Base-by-base conservation (phyloP, 2,797 vertebrate genomes). In the Sebastes hubbsi region DNA sequence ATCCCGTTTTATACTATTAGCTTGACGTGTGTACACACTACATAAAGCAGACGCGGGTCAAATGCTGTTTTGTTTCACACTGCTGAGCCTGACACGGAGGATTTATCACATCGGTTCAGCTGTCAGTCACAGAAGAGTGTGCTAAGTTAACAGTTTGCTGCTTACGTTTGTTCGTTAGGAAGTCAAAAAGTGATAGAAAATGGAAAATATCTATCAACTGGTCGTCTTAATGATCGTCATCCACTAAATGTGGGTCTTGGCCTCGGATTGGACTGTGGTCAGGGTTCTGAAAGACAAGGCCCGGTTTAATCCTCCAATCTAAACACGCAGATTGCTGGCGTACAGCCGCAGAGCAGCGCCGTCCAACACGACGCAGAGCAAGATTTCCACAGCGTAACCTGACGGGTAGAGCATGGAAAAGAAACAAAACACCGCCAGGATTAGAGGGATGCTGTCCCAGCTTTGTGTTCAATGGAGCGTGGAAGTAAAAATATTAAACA, bases 201-300 rank as follows among this genome's bases (percentile, higher is more conserved):
- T 82, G 78, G 77, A 82, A 77, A 82, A 68, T 42, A 69, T 72
- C 78, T 18, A n/a, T 83, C 69, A 75, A 20, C 22, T 32, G 49
- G 65, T 63, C 38, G 58, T 66, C 32, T 34, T 11, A 18, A 34
- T 74, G 46, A 68, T 30, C 46, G 18, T 49, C 46, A 49, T 46
- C 14, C 12, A 18, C 80, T 77, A 68, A 85, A 86, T 89, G 79
- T 85, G 71, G 69, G 76, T 90, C 74, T 87, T 90, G 91, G 90
- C 87, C 55, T 83, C 4, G 49, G 36, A 69, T 18, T 36, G 68
- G 64, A 69, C 76, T 80, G 83, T 22, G 85, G 90, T 86, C 64
- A 74, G 64, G 59, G 3, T 88, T 49, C 77, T 84, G 88, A 87
- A 86, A 91, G 76, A 80, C 83, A 64, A 87, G 74, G 85, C 68